Base-by-base conservation (phyloP, 2,888 invertebrate genomes). In the Phania funesta region DNA sequence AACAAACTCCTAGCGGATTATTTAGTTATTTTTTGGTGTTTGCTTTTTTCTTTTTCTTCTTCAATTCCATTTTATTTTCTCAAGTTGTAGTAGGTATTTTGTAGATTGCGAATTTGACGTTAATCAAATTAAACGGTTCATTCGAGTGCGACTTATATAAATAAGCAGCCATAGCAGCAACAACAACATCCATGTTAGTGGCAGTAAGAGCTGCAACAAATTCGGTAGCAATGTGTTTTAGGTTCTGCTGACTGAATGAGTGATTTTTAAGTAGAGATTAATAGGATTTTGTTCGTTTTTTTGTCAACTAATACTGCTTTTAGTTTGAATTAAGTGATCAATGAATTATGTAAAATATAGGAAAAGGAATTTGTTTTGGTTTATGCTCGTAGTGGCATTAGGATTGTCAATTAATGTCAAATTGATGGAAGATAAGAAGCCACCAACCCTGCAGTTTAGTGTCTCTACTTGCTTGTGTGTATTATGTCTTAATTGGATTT, bases 91-190 rank as follows among this genome's bases (percentile, higher is more conserved):
- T n/a, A n/a, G n/a, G n/a, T 52, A 46, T 76, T 38, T 65, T 56
- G 56, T 48, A 50, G 58, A 68, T 76, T 60, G 44, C 3, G 58
- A 75, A 75, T 78, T 82, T 82, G 70, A 82, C 74, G 82, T 74
- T 82, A 82, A 82, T 82, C 82, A 82, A 78, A 82, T 82, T 78
- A 78, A 82, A 82, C 82, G 64, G 64, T 75, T 78, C 62, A 78
- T 65, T 78, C 78, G 38, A 65, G 70, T 75, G 60, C 60, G 24
- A 50, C 41, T 77, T 38, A n/a, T n/a, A n/a, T n/a, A 68, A 81
- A 73, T 71, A 68, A 67, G 68, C 60, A 24, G 75, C 48, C 44
- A 16, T 24, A 26, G 52, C 52, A 64, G 11, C 6, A 29, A 11
- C n/a, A 26, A 16, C n/a, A 16, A 26, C 18, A 22, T 11, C 1